Base-by-base conservation (phyloP, 2,888 invertebrate species). In the Rhaphigaster nebulosa region DNA sequence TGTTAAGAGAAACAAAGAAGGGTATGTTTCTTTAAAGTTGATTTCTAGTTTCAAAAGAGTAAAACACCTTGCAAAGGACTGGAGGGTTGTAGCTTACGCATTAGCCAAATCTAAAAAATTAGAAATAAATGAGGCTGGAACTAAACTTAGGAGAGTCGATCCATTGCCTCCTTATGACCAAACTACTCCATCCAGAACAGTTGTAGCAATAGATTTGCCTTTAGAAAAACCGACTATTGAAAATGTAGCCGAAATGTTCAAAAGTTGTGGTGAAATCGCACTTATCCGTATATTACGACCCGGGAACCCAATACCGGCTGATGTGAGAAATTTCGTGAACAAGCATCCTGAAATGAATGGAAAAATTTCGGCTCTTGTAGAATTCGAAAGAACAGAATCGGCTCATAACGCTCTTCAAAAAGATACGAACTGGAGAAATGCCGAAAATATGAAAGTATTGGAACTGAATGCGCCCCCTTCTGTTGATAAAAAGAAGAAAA, bases 31-130 rank as follows among this genome's bases (percentile, higher is more conserved):
- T 90, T 95, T 99, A 90, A 99, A 99, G 94, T 95, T 99, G 91
- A 98, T 99, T 92, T 98, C 98, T 26, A 98, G 98, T 93, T 98
- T 99, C 94, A 98, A 98, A 93, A 96, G 98, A 92, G 98, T 99
- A 84, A 98, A 99, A 93, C 98, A 98, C 93, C 94, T 99, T 91
- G 98, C 98, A 26, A 97, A 98, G 93, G 98, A 99, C 93, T 99
- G 98, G 97, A 95, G 98, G 92, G 97, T 97, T 41, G 98, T 99
- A 20, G 98, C 98, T 1, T 96, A 97, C 93, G 97, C 98, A 56
- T 94, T 99, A 92, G 95, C 96, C 92, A 95, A 96, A 70, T 97
- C 97, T 76, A 96, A 95, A 34, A 96, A 96, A 93, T 95, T 99
- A 92, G 97, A 98, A 94, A 96, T 99, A 89, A 99, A 99, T 94